These are phyloP conservation scores for Salvelinus alpinus DNA, from an alignment of 2,113 vertebrate genomes.

Conservation along the genomic window DNA sequence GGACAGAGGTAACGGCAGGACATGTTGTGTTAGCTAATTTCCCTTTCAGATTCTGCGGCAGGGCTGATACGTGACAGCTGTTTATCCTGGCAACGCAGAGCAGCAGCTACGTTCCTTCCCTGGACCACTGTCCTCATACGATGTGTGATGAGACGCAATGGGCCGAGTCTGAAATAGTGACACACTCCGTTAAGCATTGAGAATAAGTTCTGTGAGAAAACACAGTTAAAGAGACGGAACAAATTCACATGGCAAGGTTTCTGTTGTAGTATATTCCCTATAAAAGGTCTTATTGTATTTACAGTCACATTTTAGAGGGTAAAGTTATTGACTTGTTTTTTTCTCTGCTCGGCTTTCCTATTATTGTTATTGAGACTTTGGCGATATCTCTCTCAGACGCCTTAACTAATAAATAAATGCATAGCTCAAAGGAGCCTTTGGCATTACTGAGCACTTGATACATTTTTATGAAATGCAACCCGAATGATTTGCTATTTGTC, in stretches of 20 bases:
- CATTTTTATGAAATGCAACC: slow-evolving; percentile 2
- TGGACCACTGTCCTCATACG: slow-evolving; percentile 33
- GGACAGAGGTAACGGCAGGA: slow-evolving; percentile 45
- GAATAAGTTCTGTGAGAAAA: no score
- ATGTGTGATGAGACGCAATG: slow-evolving; percentile 32
- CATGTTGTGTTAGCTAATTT: slow-evolving; percentile 59
- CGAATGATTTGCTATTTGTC: background rate
- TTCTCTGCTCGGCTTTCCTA: background rate
- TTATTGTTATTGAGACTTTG: background rate
- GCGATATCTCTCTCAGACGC: background rate
- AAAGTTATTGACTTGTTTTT: background rate
- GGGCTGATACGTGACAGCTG: slow-evolving; percentile 63
- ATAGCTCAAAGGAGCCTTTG: background rate
- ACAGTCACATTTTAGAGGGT: background rate
- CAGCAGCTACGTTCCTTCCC: slow-evolving; percentile 35
- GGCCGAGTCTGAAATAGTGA: background rate
- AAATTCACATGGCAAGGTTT: no score
- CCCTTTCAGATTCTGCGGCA: slow-evolving; percentile 60
- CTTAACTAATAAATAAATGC: slow-evolving; percentile 17
- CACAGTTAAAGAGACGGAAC: no score
- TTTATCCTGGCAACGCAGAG: slow-evolving; percentile 59
- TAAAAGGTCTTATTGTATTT: background rate
- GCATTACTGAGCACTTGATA: slow-evolving; percentile 13
- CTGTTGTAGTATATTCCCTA: no score
- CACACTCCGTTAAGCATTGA: background rate